phyloP scores from a whole-genome alignment of 2,888 invertebrate genomes.

The Spilarctia lutea region DNA sequence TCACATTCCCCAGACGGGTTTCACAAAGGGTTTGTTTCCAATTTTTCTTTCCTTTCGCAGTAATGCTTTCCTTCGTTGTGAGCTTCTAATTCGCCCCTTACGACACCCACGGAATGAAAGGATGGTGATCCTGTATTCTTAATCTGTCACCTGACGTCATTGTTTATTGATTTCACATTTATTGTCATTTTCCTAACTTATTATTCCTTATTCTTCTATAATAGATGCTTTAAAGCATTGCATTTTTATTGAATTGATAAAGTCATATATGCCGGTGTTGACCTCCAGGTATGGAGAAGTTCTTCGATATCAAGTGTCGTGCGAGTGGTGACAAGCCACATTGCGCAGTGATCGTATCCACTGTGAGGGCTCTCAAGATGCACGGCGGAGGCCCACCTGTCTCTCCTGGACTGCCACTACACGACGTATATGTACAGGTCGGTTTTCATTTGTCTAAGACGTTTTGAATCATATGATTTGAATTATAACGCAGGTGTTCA shows the following conservation, averaged over 20 bases:
- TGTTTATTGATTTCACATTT: too few relatives aligned
- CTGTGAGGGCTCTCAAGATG: slow-evolving; percentile 98
- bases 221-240: too few relatives aligned
- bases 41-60: too few relatives aligned
- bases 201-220: too few relatives aligned
- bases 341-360: slow-evolving; percentile 96
- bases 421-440: slow-evolving; percentile 91
- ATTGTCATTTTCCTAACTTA: too few relatives aligned
- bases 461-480: not conserved
- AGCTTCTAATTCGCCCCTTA: too few relatives aligned
- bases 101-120: too few relatives aligned
- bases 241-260: not conserved
- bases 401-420: slow-evolving; percentile 93
- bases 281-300: slow-evolving; percentile 96
- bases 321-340: slow-evolving; percentile 94
- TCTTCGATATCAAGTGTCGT: slow-evolving; percentile 98
- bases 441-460: not conserved
- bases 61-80: too few relatives aligned
- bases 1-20: too few relatives aligned
- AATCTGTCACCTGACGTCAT: too few relatives aligned
- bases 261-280: not conserved
- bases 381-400: slow-evolving; percentile 99
- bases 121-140: too few relatives aligned
- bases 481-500: not conserved
- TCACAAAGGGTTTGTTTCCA: too few relatives aligned